Percentiles rank a stretch among this genome's conserved stretches.
Evolutionary conservation across 2,888 invertebrate genomes (phyloP).

Genomic region (Trypoxylon attenuatum): DNA sequence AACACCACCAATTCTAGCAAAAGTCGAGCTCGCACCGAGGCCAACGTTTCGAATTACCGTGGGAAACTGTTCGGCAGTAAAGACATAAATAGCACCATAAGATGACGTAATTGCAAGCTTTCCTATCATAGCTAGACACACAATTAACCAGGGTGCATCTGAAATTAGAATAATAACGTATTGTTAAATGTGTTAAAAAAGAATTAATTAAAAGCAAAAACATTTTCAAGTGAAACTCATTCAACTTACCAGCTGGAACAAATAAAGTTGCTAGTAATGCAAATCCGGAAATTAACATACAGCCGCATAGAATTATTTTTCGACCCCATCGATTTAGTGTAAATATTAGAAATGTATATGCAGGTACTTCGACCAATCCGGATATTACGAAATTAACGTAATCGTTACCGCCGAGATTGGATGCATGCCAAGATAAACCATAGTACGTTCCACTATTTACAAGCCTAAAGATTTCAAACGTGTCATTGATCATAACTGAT

Average conservation of each 20-base stretch:
- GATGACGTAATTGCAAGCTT: slow-evolving; percentile 84
- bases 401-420: slow-evolving; percentile 82
- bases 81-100: slow-evolving; percentile 84
- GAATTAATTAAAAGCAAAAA: background rate
- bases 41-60: slow-evolving; percentile 83
- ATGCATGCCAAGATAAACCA: slow-evolving; percentile 85
- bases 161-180: slow-evolving; percentile 32
- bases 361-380: slow-evolving; percentile 86
- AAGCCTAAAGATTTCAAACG: slow-evolving; percentile 77
- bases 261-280: slow-evolving; percentile 78
- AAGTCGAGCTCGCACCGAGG: slow-evolving; percentile 80
- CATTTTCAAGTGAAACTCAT: slow-evolving; percentile 3
- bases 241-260: slow-evolving; percentile 77
- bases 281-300: slow-evolving; percentile 80
- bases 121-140: slow-evolving; percentile 82
- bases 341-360: slow-evolving; percentile 80
- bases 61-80: slow-evolving; percentile 85
- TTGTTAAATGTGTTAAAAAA: background rate
- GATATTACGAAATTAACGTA: slow-evolving; percentile 85
- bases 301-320: slow-evolving; percentile 81
- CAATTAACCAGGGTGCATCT: slow-evolving; percentile 78
- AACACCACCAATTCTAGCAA: slow-evolving; percentile 80
- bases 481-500: too few relatives aligned
- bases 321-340: slow-evolving; percentile 84
- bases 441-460: slow-evolving; percentile 87